Base-by-base conservation (phyloP, 2,113 vertebrate species). In the Isurus oxyrinchus region DNA sequence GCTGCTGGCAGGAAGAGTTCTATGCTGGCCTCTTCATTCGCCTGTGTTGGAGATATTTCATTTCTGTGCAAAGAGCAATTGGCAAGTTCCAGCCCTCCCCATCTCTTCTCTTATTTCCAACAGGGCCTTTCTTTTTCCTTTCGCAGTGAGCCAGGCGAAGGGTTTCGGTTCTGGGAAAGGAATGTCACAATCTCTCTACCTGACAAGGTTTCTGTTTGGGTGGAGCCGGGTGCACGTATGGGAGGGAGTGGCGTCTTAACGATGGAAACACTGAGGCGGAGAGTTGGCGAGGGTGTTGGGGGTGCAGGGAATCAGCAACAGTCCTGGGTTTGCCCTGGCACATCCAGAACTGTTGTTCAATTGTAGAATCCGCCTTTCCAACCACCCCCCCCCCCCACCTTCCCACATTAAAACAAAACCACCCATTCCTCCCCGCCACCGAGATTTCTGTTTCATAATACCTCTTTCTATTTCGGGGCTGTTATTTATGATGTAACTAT, bases 401-500 rank as follows among this genome's bases (percentile, higher is more conserved):
- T 0, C 66, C 4, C 67, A 69, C n/a, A 63, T 35, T 59, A 44
- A 67, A 94, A 66, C 31, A 61, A 5, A 57, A 0, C 57, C 5
- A 3, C 3, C n/a, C 81, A 16, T 6, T 44, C 21, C n/a, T 49
- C 44, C 8, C 40, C 25, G 16, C 16, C 19, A 5, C 31, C 72
- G 7, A 35, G 72, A 8, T 76, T 76, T 35, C 35, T 14, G 76
- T 79, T 40, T 79, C 76, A 79, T 21, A 44, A 14, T n/a, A 81
- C 16, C 25, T n/a, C 8, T 27, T 23, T 69, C 44, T 69, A 72
- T 72, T 53, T 44, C 5, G 66, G 19, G 21, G 35, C 7, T 63
- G 23, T 93, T 35, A 93, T 94, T 94, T 94, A 72, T 95, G 94
- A 95, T 95, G 94, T 72, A 95, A 53, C 44, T 55, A 44, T 95